These are phyloP conservation scores for Ataeniobius toweri DNA, from an alignment of 2,797 vertebrate species.

Conservation along the genomic window DNA sequence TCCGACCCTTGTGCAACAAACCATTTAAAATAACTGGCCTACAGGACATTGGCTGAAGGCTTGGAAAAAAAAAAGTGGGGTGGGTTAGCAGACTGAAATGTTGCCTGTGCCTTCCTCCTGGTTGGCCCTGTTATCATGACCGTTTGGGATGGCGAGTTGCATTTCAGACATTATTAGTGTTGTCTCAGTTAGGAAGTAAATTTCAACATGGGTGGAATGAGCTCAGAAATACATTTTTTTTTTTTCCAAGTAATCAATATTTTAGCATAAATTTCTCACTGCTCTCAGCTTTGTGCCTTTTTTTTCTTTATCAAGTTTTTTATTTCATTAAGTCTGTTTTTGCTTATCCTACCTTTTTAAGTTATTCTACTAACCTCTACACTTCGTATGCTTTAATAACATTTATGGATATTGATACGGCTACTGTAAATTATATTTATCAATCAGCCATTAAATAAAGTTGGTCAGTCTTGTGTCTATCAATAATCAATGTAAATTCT, in stretches of 20 bases:
- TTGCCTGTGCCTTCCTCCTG: constrained; percentile 35
- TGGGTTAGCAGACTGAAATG: constrained; percentile 24
- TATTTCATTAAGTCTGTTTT: neutral
- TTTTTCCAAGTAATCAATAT: constrained; percentile 25
- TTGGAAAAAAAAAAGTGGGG: neutral
- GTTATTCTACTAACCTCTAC: neutral
- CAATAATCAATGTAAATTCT: neutral
- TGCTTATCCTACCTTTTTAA: neutral
- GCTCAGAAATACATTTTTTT: constrained; percentile 9
- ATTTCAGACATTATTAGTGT: constrained; percentile 43
- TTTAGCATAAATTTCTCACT: constrained; percentile 32
- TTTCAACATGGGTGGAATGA: constrained; percentile 39
- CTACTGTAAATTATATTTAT: too few species aligned
- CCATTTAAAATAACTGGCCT: constrained; percentile 34
- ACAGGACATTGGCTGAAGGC: constrained; percentile 17
- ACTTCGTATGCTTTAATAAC: neutral
- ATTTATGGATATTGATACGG: constrained; percentile 8
- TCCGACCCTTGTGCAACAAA: neutral
- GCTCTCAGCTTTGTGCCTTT: neutral
- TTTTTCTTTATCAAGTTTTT: neutral
- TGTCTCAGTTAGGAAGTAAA: constrained; percentile 60
- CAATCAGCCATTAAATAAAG: neutral
- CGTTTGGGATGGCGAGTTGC: constrained; percentile 26
- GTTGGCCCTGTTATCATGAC: constrained; percentile 47
- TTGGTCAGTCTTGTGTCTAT: neutral